Percentiles rank a stretch among this genome's conserved stretches.
These are phyloP conservation scores for Papilio gigon DNA, from an alignment of 2,888 invertebrate genomes.

Conservation along the genomic window DNA sequence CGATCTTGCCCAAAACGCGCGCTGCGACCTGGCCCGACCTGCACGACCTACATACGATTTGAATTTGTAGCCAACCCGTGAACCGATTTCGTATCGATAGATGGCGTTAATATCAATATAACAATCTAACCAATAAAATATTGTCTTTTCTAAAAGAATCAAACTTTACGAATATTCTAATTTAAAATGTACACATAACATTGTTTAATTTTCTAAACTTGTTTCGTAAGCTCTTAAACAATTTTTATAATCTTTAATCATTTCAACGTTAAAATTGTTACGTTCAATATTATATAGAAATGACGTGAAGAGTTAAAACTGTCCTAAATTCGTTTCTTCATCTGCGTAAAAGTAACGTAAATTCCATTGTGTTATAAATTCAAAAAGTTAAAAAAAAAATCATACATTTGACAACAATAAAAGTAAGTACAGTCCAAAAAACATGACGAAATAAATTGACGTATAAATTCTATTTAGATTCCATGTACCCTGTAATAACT, in stretches of 20 bases:
- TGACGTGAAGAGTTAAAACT: not conserved
- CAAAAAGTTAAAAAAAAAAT: too few relatives aligned
- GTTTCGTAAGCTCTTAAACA: too few relatives aligned
- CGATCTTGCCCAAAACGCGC: conserved; percentile 68
- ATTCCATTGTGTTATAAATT: not conserved
- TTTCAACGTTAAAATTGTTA: too few relatives aligned
- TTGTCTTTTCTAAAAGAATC: not conserved
- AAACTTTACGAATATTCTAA: too few relatives aligned
- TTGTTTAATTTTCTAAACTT: too few relatives aligned
- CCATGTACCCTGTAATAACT: conserved; percentile 16
- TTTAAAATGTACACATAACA: too few relatives aligned
- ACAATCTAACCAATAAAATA: conserved; percentile 6
- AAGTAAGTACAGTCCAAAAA: conserved; percentile 29
- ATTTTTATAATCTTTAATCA: too few relatives aligned
- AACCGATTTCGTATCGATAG: conserved; percentile 49
- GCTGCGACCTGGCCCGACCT: conserved; percentile 54
- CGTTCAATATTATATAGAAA: too few relatives aligned
- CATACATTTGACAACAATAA: conserved; percentile 28
- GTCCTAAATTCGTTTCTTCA: not conserved
- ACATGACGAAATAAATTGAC: conserved; percentile 13
- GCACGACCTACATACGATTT: conserved; percentile 63
- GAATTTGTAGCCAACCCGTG: conserved; percentile 61
- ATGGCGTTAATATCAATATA: conserved; percentile 41
- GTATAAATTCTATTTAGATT: conserved; percentile 18
- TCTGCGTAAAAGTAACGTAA: not conserved